A percentile compares a stretch with the other conserved stretches of the same genome.
Evolutionary conservation across 2,113 vertebrate genomes (phyloP).

Genomic region (Pelmatolapia mariae): DNA sequence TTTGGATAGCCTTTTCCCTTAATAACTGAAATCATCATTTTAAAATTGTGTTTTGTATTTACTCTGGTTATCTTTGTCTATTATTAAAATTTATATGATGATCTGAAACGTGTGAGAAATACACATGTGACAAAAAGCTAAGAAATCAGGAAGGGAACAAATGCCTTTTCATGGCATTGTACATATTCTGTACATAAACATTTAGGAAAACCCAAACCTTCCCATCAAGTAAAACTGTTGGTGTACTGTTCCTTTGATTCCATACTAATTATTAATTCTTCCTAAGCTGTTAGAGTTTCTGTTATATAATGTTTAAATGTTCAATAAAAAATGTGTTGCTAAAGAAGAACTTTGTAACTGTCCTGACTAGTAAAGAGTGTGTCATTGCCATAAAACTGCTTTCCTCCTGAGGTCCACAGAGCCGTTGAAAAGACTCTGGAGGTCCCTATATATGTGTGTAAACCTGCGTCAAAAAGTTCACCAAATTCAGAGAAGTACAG

Average conservation of each 20-base stretch:
- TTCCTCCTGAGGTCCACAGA: background rate
- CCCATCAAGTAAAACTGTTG: background rate
- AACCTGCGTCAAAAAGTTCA: background rate
- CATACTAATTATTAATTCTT: rapidly evolving
- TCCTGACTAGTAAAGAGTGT: background rate
- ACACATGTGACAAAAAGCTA: background rate
- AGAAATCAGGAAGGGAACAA: background rate
- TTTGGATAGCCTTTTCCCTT: background rate
- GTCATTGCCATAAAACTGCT: background rate
- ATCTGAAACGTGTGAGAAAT: background rate
- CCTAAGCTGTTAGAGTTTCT: background rate
- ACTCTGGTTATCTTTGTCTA: background rate
- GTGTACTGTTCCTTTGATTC: background rate
- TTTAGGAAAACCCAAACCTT: rapidly evolving
- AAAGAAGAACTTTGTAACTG: background rate
- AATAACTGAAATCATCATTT: background rate
- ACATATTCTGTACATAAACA: background rate
- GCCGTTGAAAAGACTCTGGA: background rate
- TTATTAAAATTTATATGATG: rapidly evolving
- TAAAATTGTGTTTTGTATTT: rapidly evolving
- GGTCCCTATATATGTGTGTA: background rate
- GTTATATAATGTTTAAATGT: background rate
- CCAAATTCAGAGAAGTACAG: background rate
- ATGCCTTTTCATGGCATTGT: background rate
- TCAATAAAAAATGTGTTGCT: background rate